Evolutionary conservation across 1,140 invertebrate genomes (phyloP), one percentile per base, ranked within the genome.

Genomic region (Riptortus pedestris): DNA sequence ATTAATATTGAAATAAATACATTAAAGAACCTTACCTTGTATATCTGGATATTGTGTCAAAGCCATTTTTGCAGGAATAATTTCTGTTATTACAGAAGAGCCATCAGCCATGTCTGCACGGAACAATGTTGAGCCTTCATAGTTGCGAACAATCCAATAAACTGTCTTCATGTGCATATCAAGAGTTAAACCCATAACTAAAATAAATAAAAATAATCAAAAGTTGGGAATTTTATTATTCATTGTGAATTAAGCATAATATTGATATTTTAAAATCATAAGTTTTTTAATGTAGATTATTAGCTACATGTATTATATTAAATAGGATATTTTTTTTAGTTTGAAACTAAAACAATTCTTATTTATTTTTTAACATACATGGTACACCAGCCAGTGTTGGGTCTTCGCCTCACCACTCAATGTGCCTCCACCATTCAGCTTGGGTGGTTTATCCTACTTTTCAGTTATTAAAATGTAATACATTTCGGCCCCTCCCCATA

Each of bases 151-250:
- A 24, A 90, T 81, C 87, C 88, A 92, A 71, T 88, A 93, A 1
- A 93, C 74, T 61, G 80, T 79, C 69, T 83, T 80, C 62, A 83
- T 80, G 67, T 86, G 80, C 0, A 85, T 77, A 71, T 94, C 90
- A 51, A 93, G 73, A 0, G 89, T 87, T 26, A 95, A 75, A 4
- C 90, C 88, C 79, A 85, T 85, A 0, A 93, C 88, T 85, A 69
- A 66, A 77, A n/a, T n/a, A 77, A 62, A 71, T 66, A 61, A 69
- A 67, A 51, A 4, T 2, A 7, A 58, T 4, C 12, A n/a, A 29
- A n/a, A 58, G 4, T 4, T 28, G 22, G 16, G 22, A 14, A 57
- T 4, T 57, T 57, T 5, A 20, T 12, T 9, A 26, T 38, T 38
- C 31, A 14, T 38, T 5, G 31, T 7, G 14, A 38, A 14, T 7